Evolutionary conservation across 2,113 vertebrate genomes (phyloP), one percentile per base, ranked within the genome.

Genomic region (Salminus brasiliensis): DNA sequence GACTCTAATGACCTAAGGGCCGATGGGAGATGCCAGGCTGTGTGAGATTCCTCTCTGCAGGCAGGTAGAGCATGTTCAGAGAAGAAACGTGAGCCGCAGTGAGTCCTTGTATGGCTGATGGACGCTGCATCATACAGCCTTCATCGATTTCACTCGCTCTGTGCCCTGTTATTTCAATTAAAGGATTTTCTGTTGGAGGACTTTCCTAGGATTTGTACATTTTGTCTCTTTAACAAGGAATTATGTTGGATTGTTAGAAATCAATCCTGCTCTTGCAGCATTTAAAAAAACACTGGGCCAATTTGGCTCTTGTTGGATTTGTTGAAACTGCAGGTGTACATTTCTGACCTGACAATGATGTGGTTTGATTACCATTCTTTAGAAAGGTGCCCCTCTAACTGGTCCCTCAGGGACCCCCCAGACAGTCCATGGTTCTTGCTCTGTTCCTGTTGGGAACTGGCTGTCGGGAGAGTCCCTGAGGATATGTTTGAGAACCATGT

Each of bases 31-130:
- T 10, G 27, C 53, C 5, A n/a, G 27, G 13, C 39, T n/a, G 15
- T 41, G 41, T 23, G 49, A 70, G 32, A n/a, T 36, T 59, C 18
- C 49, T 6, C 25, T 57, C 52, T 25, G 70, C 47, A 72, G 29
- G n/a, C 47, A 21, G 49, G 66, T 12, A 21, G 32, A 55, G 53
- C 11, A 59, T 57, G 34, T 57, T 60, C 41, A 1, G 23, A 70
- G 55, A 49, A 78, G 67, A 71, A 71, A 70, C 53, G 15, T 13
- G 47, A 76, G 30, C 47, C 11, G 62, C 9, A 23, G 52, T 25
- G 18, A 55, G 49, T 29, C 41, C 25, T 55, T 1, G 27, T n/a
- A 25, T 39, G 27, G 21, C 6, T 12, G 13, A 9, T 30, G n/a
- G 30, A 55, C 36, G 7, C 32, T 27, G 9, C 47, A 53, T 66